Percentiles rank a stretch among this genome's conserved stretches.
These are phyloP conservation scores for Chaetodon trifasciatus DNA, from an alignment of 2,797 vertebrate genomes.

Conservation along the genomic window DNA sequence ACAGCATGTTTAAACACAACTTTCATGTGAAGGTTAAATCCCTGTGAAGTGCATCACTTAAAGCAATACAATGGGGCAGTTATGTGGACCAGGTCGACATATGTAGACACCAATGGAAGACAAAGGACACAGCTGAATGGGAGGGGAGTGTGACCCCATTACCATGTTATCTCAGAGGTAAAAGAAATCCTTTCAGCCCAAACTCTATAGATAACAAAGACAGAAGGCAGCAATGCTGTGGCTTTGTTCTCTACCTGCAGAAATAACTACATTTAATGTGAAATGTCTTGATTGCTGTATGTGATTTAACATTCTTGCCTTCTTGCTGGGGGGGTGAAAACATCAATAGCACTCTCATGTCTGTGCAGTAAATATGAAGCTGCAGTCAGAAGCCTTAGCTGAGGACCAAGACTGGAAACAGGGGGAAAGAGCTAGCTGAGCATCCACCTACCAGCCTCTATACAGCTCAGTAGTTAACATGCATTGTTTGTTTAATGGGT, in stretches of 20 bases:
- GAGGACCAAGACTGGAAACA: constrained; percentile 5
- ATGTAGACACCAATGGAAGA: constrained; percentile 60
- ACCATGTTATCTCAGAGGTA: constrained; percentile 41
- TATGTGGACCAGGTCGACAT: constrained; percentile 65
- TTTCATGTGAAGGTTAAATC: constrained; percentile 60
- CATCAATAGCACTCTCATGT: background rate
- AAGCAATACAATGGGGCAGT: constrained; percentile 61
- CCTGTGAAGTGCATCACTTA: constrained; percentile 62
- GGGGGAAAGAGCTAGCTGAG: background rate
- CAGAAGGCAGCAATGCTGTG: constrained; percentile 9
- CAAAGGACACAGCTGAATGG: constrained; percentile 63
- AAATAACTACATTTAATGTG: background rate
- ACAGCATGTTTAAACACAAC: constrained; percentile 39
- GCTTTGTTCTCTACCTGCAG: constrained; percentile 3
- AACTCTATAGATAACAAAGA: constrained; percentile 31
- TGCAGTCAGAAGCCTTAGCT: background rate
- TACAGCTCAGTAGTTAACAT: constrained; percentile 9
- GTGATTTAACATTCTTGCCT: background rate
- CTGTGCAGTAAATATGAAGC: background rate
- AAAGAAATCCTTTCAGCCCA: constrained; percentile 48
- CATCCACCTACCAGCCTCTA: background rate
- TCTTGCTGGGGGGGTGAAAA: background rate
- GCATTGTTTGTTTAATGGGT: background rate
- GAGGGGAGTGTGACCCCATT: constrained; percentile 65
- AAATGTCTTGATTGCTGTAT: constrained; percentile 8